Percentiles rank a stretch among this genome's conserved stretches.
phyloP scores from a whole-genome alignment of 2,888 invertebrate species.

The Eristalis tenax region DNA sequence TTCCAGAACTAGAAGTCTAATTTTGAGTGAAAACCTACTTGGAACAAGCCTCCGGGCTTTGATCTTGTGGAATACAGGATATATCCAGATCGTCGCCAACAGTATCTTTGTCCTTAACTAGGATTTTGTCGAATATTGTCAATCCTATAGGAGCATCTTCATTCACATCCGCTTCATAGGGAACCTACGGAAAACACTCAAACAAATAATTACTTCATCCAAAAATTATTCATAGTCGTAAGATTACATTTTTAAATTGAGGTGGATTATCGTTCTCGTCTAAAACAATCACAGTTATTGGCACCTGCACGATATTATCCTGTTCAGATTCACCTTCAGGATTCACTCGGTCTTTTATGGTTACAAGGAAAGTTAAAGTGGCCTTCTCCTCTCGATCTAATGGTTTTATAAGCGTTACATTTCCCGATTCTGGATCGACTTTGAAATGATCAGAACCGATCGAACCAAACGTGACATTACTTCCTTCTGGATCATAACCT shows the following conservation, averaged over 20 bases:
- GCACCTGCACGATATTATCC: slow-evolving; percentile 88
- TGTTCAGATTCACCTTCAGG: slow-evolving; percentile 83
- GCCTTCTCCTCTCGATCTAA: slow-evolving; percentile 92
- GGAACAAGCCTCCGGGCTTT: slow-evolving; percentile 79
- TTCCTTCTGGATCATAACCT: slow-evolving; percentile 91
- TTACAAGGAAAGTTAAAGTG: slow-evolving; percentile 90
- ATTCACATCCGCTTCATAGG: slow-evolving; percentile 89
- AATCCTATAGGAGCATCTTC: slow-evolving; percentile 89
- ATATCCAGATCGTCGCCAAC: slow-evolving; percentile 91
- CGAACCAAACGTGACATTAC: slow-evolving; percentile 86
- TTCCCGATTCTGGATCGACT: slow-evolving; percentile 89
- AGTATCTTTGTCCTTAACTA: slow-evolving; percentile 90
- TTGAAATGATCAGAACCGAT: slow-evolving; percentile 91
- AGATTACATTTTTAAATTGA: slow-evolving; percentile 87
- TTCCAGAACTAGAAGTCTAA: background rate
- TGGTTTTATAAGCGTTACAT: slow-evolving; percentile 89
- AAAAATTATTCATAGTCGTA: background rate
- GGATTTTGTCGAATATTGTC: slow-evolving; percentile 87
- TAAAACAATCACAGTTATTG: slow-evolving; percentile 90
- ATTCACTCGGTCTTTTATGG: slow-evolving; percentile 88
- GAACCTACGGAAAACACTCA: slow-evolving; percentile 83
- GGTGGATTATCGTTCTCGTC: slow-evolving; percentile 96
- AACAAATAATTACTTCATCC: slow-evolving; percentile 1
- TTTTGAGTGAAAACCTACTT: slow-evolving; percentile 75
- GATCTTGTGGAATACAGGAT: slow-evolving; percentile 83